phyloP scores from a whole-genome alignment of 2,888 invertebrate species.

The Cryptocephalus primarius region DNA sequence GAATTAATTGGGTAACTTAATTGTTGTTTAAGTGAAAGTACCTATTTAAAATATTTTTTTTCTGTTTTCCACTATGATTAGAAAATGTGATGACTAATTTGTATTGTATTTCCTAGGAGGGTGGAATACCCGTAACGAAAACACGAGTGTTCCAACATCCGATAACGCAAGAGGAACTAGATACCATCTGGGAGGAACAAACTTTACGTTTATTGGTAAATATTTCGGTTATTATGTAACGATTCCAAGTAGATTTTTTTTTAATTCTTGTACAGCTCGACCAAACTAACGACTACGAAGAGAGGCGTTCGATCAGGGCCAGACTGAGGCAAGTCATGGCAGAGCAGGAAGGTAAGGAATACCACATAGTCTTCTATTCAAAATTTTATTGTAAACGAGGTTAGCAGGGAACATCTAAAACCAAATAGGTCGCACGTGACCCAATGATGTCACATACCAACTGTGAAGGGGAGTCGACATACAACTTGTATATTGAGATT shows the following conservation, averaged over 20 bases:
- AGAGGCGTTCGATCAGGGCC: constrained; percentile 68
- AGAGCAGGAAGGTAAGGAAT: constrained; percentile 66
- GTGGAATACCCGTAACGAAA: constrained; percentile 30
- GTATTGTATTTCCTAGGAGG: constrained; percentile 24
- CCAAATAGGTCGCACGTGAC: too few relatives aligned
- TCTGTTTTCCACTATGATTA: too few relatives aligned
- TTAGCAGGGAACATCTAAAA: too few relatives aligned
- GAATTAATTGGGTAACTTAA: too few relatives aligned
- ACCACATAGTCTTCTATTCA: too few relatives aligned
- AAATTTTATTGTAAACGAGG: too few relatives aligned
- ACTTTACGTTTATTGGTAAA: constrained; percentile 60
- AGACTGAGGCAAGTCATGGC: constrained; percentile 76
- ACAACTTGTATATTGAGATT: too few relatives aligned
- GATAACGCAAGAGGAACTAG: constrained; percentile 49
- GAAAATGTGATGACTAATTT: neutral
- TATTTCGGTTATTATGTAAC: neutral
- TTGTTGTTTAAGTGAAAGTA: too few relatives aligned
- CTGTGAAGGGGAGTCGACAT: too few relatives aligned
- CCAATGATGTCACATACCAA: too few relatives aligned
- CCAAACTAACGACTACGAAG: constrained; percentile 78
- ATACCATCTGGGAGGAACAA: constrained; percentile 69
- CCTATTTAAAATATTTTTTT: too few relatives aligned
- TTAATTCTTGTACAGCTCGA: constrained; percentile 51
- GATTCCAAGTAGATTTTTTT: neutral
- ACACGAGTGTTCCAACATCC: constrained; percentile 35